Evolutionary conservation across 2,113 vertebrate species (phyloP), one percentile per base, ranked within the genome.

Genomic region (Lycaon pictus): DNA sequence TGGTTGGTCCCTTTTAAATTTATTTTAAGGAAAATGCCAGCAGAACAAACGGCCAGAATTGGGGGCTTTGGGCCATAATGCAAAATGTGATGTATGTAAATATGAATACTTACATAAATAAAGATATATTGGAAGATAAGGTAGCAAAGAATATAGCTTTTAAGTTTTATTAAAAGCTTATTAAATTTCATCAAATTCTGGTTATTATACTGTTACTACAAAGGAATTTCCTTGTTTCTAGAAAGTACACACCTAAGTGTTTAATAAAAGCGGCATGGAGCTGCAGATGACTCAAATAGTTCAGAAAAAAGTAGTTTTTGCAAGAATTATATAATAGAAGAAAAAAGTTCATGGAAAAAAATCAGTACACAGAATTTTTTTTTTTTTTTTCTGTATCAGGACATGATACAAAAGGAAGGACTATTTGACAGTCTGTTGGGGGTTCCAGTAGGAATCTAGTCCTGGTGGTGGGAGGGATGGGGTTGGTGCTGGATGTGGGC

Each of bases 91-190:
- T 29, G 22, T 37, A 15, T 17, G 11, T 22, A 55, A 90, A 27
- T 11, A 48, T 51, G 32, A 92, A 58, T 62, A 32, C 4, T 13
- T 48, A 43, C 43, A 43, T 43, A 43, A 1, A 43, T 43, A n/a
- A 37, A n/a, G 12, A 69, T 8, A 15, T 69, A 80, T 6, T 37
- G 65, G 82, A 93, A 97, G 10, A 32, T 65, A 62, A 65, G 37
- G 2, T 85, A 43, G 17, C 22, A 22, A 81, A 87, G 32, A 88
- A 15, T 9, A n/a, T 82, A 17, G 19, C 35, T 69, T 91, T 56
- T 43, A 85, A 79, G 51, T 82, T 80, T 92, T 82, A 62, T 27
- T 90, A 35, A 90, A 77, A 74, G 20, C 7, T 87, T 82, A 94
- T 74, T 56, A 43, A 55, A 88, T 71, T 56, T 60, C 27, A 79